These are phyloP conservation scores for Ophraella communa DNA, from an alignment of 2,888 invertebrate species.

Conservation along the genomic window DNA sequence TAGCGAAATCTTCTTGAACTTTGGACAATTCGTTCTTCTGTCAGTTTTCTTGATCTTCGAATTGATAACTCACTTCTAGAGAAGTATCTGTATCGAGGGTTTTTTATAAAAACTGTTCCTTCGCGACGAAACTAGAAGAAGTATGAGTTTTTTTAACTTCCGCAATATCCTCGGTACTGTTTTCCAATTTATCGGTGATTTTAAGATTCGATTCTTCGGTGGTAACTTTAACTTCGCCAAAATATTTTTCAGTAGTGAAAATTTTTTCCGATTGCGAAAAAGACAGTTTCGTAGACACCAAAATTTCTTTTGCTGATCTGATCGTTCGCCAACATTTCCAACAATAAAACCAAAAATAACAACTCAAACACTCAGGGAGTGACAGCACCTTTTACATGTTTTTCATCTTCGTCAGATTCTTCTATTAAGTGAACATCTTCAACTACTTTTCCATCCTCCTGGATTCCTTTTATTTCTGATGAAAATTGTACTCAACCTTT, in stretches of 20 bases:
- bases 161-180: not conserved
- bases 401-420: not conserved
- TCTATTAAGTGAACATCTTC: not conserved
- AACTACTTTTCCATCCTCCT: not conserved
- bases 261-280: constrained; percentile 21
- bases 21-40: not conserved
- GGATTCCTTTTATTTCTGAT: not conserved
- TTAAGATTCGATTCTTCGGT: constrained; percentile 14
- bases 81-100: constrained; percentile 8
- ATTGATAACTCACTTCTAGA: constrained; percentile 6
- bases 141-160: not conserved
- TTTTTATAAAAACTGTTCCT: constrained; percentile 6
- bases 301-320: not conserved
- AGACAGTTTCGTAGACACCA: constrained; percentile 15
- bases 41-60: not conserved
- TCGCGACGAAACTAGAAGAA: constrained; percentile 1
- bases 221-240: constrained; percentile 4
- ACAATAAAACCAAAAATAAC: too few relatives aligned
- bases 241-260: constrained; percentile 18
- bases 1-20: not conserved
- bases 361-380: too few relatives aligned
- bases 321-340: constrained; percentile 4
- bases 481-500: too few relatives aligned
- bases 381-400: not conserved
- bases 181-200: constrained; percentile 2